phyloP scores from a whole-genome alignment of 1,140 invertebrate genomes.

The Caenorhabditis latens region DNA sequence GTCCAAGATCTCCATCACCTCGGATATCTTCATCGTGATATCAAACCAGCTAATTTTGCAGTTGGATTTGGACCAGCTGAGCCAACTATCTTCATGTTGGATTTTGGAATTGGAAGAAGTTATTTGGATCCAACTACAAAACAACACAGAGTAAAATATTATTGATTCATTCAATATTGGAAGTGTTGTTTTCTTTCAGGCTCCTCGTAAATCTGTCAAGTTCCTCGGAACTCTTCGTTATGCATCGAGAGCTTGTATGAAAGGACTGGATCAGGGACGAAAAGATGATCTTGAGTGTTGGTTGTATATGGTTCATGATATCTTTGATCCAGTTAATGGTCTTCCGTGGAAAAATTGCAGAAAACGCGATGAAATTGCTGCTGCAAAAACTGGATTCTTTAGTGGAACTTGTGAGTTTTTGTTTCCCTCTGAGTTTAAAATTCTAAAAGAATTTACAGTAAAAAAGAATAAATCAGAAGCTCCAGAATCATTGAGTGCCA shows the following conservation, averaged over 20 bases:
- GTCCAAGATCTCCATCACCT: constrained; percentile 2
- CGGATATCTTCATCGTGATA: constrained; percentile 38
- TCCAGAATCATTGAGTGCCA: too few species aligned
- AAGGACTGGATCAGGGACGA: not conserved
- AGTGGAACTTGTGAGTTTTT: not conserved
- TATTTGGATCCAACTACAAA: constrained; percentile 19
- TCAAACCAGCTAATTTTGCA: constrained; percentile 52
- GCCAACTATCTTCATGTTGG: not conserved
- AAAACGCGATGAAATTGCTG: not conserved
- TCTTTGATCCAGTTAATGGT: not conserved
- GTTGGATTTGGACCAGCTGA: constrained; percentile 12
- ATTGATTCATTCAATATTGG: too few species aligned
- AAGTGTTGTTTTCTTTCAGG: too few species aligned
- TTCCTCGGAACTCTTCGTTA: constrained; percentile 26
- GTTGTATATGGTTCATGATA: constrained; percentile 34
- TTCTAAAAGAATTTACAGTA: too few species aligned
- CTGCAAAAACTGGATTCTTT: not conserved
- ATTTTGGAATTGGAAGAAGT: constrained; percentile 50
- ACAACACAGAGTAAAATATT: not conserved
- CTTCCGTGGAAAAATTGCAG: not conserved
- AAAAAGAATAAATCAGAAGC: not conserved
- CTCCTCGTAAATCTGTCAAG: not conserved
- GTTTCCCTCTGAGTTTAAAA: not conserved
- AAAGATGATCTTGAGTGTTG: constrained; percentile 40
- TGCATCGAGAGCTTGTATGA: not conserved